Conservation (phyloP, 2,113 vertebrate genomes). For the Hypocryptadius cinnamomeus region DNA sequence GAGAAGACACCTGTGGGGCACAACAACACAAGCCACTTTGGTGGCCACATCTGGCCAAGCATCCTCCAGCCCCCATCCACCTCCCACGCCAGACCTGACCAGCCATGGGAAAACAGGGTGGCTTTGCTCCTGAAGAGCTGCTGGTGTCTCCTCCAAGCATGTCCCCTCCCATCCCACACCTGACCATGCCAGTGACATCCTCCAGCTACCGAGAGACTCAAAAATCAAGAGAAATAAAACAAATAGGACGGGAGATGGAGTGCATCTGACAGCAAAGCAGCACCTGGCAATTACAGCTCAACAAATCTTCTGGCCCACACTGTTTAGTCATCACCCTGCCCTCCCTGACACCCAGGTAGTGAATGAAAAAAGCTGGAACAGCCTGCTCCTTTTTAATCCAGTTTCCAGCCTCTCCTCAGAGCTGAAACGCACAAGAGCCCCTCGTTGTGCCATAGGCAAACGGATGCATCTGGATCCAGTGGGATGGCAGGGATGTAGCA, state of each 20-base stretch:
- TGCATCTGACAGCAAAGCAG: neutral
- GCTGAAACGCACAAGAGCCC: neutral
- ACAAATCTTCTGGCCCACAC: neutral
- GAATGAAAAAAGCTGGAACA: neutral
- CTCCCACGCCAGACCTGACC: neutral
- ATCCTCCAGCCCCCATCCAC: neutral
- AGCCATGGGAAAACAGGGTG: neutral
- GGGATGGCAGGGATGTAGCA: neutral
- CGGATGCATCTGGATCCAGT: fast-evolving
- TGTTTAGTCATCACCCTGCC: neutral
- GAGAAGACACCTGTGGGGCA: neutral
- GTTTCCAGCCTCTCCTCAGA: neutral
- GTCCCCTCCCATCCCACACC: neutral
- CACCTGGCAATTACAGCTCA: neutral
- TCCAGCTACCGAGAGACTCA: fast-evolving
- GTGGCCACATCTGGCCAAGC: neutral
- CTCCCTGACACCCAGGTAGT: neutral
- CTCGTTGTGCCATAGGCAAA: neutral
- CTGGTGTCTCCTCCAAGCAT: neutral
- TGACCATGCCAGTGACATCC: fast-evolving
- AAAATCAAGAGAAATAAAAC: neutral
- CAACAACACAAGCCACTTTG: neutral
- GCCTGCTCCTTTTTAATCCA: neutral
- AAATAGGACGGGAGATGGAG: neutral
- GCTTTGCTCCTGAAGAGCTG: neutral